These are phyloP conservation scores for Hiodon tergisus DNA, from an alignment of 2,113 vertebrate genomes.

Conservation along the genomic window DNA sequence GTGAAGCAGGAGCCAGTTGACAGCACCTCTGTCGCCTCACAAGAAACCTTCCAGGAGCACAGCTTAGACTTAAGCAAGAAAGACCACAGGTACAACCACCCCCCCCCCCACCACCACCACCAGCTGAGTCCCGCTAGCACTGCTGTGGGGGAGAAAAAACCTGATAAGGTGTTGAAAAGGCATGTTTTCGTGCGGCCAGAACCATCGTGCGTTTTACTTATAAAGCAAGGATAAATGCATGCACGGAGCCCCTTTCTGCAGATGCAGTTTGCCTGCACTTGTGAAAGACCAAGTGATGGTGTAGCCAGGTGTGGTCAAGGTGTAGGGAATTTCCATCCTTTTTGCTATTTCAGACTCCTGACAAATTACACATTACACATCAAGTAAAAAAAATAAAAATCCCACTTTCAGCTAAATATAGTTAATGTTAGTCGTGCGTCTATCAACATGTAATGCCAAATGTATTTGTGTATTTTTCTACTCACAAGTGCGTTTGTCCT, in stretches of 20 bases:
- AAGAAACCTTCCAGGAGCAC: conserved; percentile 81
- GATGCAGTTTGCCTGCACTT: conserved; percentile 39
- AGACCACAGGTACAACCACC: conserved; percentile 71
- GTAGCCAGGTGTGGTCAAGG: neutral
- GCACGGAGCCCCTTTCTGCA: conserved; percentile 27
- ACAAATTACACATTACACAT: too few relatives aligned
- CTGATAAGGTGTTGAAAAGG: neutral
- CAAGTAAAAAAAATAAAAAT: too few relatives aligned
- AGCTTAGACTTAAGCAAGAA: conserved; percentile 92
- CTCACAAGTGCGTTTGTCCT: neutral
- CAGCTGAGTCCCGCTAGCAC: too few relatives aligned
- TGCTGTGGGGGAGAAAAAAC: too few relatives aligned
- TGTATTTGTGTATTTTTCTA: neutral
- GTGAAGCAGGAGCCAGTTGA: conserved; percentile 82
- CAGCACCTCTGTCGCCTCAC: conserved; percentile 48
- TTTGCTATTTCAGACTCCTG: too few relatives aligned
- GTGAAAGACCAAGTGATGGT: conserved; percentile 23
- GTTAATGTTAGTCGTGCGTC: too few relatives aligned
- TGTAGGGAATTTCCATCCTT: too few relatives aligned
- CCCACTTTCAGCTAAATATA: too few relatives aligned
- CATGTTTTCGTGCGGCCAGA: neutral
- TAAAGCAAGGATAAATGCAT: conserved; percentile 16
- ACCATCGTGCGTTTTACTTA: too few relatives aligned
- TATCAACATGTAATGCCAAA: too few relatives aligned
- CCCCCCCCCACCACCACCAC: neutral